These are phyloP conservation scores for Diploptera punctata DNA, from an alignment of 2,888 invertebrate species.

Conservation along the genomic window DNA sequence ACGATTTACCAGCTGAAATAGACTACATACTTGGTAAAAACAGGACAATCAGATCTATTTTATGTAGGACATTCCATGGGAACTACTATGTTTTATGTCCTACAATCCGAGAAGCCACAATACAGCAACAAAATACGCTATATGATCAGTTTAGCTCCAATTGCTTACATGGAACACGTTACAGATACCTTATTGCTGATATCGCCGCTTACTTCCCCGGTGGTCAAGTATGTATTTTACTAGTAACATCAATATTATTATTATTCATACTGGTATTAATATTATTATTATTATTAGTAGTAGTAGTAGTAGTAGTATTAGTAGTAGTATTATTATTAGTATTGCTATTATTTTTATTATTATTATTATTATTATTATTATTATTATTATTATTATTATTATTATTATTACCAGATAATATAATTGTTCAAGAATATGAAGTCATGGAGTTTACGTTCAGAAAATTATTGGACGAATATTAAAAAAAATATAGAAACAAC, in stretches of 20 bases:
- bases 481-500: too few relatives aligned
- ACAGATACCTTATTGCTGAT: not conserved
- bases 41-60: not conserved
- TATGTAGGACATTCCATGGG: slow-evolving; percentile 12
- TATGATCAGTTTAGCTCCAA: slow-evolving; percentile 3
- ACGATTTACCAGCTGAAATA: not conserved
- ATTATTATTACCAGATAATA: too few relatives aligned
- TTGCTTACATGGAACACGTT: not conserved
- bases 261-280: not conserved
- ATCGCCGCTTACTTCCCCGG: not conserved
- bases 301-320: not conserved
- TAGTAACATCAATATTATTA: not conserved
- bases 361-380: too few relatives aligned
- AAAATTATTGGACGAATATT: too few relatives aligned
- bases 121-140: not conserved
- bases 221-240: not conserved
- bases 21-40: not conserved
- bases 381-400: too few relatives aligned
- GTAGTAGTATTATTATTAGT: not conserved
- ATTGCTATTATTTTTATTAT: too few relatives aligned
- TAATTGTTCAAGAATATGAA: too few relatives aligned
- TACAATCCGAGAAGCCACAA: not conserved
- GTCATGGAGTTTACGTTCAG: too few relatives aligned
- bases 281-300: not conserved
- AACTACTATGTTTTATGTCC: not conserved